Evolutionary conservation across 1,140 invertebrate genomes (phyloP).

Genomic region (Drosophila nannoptera): DNA sequence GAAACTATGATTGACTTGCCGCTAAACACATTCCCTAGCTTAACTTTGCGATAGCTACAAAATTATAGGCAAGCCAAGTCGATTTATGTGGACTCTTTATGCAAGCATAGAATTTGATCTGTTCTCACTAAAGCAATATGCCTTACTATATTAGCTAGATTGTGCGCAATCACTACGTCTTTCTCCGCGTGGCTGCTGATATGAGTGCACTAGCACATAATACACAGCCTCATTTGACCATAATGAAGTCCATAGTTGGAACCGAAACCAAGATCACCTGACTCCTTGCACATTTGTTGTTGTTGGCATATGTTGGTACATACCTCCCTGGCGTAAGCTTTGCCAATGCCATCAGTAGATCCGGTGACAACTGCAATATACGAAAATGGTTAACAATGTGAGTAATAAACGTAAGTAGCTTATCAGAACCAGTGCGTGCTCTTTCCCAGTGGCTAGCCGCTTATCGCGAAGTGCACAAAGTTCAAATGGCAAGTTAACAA

Average conservation of each 20-base stretch:
- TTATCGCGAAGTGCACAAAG: constrained; percentile 7
- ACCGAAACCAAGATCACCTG: background rate
- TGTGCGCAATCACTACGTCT: too few species aligned
- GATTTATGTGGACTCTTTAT: too few species aligned
- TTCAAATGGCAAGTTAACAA: constrained; percentile 8
- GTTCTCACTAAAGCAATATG: too few species aligned
- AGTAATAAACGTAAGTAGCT: constrained; percentile 4
- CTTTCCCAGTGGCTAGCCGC: background rate
- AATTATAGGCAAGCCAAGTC: too few species aligned
- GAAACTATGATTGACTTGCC: background rate
- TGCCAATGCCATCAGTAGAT: constrained; percentile 95
- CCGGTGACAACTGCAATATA: constrained; percentile 89
- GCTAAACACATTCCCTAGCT: background rate
- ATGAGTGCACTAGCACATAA: too few species aligned
- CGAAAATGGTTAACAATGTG: constrained; percentile 27
- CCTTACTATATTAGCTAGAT: too few species aligned
- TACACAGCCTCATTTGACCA: too few species aligned
- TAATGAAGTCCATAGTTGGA: background rate
- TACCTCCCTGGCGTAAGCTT: constrained; percentile 89
- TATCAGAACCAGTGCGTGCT: constrained; percentile 31
- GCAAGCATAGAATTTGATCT: too few species aligned
- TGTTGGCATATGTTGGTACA: constrained; percentile 62
- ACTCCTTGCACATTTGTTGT: background rate
- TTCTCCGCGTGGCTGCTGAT: too few species aligned
- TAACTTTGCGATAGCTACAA: background rate